Conservation (phyloP, 1,140 invertebrate species). For the Chrysomallon squamiferum region DNA sequence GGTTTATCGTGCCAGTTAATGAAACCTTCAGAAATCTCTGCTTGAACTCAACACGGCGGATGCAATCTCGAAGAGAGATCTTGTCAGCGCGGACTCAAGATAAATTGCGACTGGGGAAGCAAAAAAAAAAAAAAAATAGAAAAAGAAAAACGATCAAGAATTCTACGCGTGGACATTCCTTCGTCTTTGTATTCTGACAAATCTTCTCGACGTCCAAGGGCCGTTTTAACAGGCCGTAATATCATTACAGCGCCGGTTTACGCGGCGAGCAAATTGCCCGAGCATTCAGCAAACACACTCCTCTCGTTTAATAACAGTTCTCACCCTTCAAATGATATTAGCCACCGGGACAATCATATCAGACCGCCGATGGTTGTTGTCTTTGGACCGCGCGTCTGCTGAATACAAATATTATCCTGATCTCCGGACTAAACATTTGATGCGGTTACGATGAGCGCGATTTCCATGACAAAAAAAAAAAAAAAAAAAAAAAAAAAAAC, state of each 20-base stretch:
- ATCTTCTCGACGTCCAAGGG: not conserved
- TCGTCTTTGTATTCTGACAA: not conserved
- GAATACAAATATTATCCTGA: not conserved
- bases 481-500: too few species aligned
- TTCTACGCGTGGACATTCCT: not conserved
- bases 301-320: not conserved
- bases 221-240: constrained; percentile 4
- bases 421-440: too few species aligned
- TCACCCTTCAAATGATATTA: not conserved
- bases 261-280: not conserved
- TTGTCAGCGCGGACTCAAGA: not conserved
- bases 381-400: not conserved
- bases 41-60: too few species aligned
- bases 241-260: constrained; percentile 1
- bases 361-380: not conserved
- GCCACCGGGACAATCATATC: constrained; percentile 1
- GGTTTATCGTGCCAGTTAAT: too few species aligned
- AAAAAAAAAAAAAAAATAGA: too few species aligned
- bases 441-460: too few species aligned
- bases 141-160: too few species aligned
- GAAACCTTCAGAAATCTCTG: too few species aligned
- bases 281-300: constrained; percentile 1
- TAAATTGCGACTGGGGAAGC: not conserved
- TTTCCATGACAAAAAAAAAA: too few species aligned
- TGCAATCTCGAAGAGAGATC: too few species aligned